Base-by-base conservation (phyloP, 1,140 invertebrate species). In the Oppia nitens region DNA sequence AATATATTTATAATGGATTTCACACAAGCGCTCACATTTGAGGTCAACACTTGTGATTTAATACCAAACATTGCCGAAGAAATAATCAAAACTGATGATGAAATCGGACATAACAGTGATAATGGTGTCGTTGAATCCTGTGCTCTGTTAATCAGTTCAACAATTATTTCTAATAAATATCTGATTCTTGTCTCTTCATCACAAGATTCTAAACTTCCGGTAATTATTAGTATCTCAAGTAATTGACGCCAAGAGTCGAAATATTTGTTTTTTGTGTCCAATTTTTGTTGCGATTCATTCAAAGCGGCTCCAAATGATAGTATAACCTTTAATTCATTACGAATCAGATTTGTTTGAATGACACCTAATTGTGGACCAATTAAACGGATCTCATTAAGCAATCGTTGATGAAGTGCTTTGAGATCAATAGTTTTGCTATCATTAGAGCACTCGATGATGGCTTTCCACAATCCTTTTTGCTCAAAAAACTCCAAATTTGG, bases 401-500 rank as follows among this genome's bases (percentile, higher is more conserved):
- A 55, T 48, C 62, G 62, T 47, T 53, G 55, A 49, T 62, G 54
- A 4, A 63, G 29, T 20, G 49, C n/a, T 48, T 55, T 57, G n/a
- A 63, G 17, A 56, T 63, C 54, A 20, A 63, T 59, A 27, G 40
- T 40, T 6, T 51, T 49, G 25, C 57, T 26, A 2, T 6, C n/a
- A 23, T 29, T 49, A 3, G 49, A 53, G 26, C 51, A 55, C 14
- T 57, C 53, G 9, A 45, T 23, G 21, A 63, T 57, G 2, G 55
- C 57, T 59, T 62, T 62, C 60, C 52, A 55, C n/a, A 63, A 52
- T 53, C 62, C 62, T 50, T 61, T 59, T 12, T 20, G 27, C 51
- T 63, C 60, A 25, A 63, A 63, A 53, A 50, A 63, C 27, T 63
- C 62, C 55, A 63, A 63, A 29, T 29, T 58, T 14, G 50, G 48